Base-by-base conservation (phyloP, 2,797 vertebrate genomes). In the Notoglanidium macrostoma region DNA sequence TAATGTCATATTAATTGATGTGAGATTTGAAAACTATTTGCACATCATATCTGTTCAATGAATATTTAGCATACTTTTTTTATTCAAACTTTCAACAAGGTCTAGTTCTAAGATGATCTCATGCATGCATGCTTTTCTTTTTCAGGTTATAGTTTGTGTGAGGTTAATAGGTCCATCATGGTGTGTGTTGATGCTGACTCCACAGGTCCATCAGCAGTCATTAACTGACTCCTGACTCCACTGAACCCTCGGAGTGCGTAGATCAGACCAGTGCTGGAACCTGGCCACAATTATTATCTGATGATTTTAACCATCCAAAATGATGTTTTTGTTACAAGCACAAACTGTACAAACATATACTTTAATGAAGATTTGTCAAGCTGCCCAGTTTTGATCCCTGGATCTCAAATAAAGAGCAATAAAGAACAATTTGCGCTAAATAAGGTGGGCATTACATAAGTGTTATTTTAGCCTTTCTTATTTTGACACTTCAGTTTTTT, bases 151-250 rank as follows among this genome's bases (percentile, higher is more conserved):
- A 49, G 59, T 68, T 85, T 79, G 77, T 88, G 76, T 88, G 88
- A 89, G 89, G 93, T 95, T 92, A 94, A 93, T 92, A 92, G 80
- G 76, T 92, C 91, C 87, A 70, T 32, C 40, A 44, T 51, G 90
- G 90, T 93, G 80, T 89, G 90, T 88, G 67, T 89, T 87, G 91
- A 88, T 88, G 87, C 54, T 81, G 90, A 91, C 93, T 92, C 81
- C 91, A 92, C 78, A 6, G 1, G 21, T 74, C 78, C 83, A 87
- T 65, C 86, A 88, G 81, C 92, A 94, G 94, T 94, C 92, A 93
- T 94, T 94, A 94, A 95, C 91, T 88, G 89, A 85, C 83, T 89
- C 44, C 81, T 65, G 44, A 57, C 35, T 63, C 68, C 46, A 57
- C 2, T 79, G 26, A 35, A 32, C 29, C 29, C 55, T 74, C 29